Evolutionary conservation across 2,888 invertebrate genomes (phyloP).

Genomic region (Amblyteles armatorius): DNA sequence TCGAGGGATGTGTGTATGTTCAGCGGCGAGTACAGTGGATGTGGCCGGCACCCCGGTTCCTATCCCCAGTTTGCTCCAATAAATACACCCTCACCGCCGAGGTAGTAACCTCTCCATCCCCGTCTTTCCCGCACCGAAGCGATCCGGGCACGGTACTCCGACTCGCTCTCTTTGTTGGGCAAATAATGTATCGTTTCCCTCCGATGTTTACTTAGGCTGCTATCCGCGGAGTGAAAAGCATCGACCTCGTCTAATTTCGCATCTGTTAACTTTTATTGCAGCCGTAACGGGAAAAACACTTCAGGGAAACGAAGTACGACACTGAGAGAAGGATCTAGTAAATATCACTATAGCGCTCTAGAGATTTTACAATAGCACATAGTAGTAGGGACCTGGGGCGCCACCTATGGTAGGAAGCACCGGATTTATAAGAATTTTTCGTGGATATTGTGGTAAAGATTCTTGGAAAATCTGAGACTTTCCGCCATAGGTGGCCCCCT

Average conservation of each 20-base stretch:
- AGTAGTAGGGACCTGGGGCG: too few species aligned
- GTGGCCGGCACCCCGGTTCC: constrained; percentile 39
- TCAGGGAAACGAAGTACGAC: not conserved
- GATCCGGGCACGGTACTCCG: constrained; percentile 38
- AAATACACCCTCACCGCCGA: constrained; percentile 40
- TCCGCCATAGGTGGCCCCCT: too few species aligned
- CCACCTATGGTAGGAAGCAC: too few species aligned
- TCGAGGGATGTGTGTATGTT: constrained; percentile 41
- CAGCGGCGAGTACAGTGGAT: constrained; percentile 33
- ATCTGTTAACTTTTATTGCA: constrained; percentile 24
- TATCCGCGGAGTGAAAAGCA: constrained; percentile 43
- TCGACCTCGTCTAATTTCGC: constrained; percentile 49
- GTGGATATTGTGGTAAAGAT: too few species aligned
- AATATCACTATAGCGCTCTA: too few species aligned
- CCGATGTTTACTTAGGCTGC: constrained; percentile 54
- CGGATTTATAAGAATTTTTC: too few species aligned
- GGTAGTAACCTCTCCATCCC: constrained; percentile 40
- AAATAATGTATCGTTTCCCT: constrained; percentile 59
- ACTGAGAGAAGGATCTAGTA: too few species aligned
- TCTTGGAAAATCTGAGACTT: too few species aligned
- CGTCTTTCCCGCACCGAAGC: constrained; percentile 45
- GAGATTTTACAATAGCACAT: too few species aligned
- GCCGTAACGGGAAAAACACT: not conserved
- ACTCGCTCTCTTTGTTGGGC: constrained; percentile 35
- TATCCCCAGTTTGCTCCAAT: constrained; percentile 50